Evolutionary conservation across 2,113 vertebrate species (phyloP), one percentile per base, ranked within the genome.

Genomic region (Gasterosteus nipponicus): DNA sequence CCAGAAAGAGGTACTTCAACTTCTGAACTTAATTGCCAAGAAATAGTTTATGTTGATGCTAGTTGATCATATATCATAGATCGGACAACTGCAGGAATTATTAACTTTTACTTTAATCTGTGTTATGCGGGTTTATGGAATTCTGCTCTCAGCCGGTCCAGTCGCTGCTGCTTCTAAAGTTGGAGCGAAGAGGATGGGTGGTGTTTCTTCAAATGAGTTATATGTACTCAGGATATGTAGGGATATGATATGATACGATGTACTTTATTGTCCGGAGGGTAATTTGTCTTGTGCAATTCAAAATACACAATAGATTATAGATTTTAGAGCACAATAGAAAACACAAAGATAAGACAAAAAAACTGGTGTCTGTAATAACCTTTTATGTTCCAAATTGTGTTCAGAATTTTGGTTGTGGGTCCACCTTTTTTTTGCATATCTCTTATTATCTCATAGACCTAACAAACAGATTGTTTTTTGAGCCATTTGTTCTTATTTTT

Each of bases 331-430:
- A 26, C 22, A 26, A 26, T 26, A 26, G 22, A 26, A 26, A 26
- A 4, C 41, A 42, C 41, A 42, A 42, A 42, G 41, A 42, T 42
- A 42, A 42, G 41, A 42, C 41, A 42, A 54, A 54, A 54, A 6
- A 54, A 14, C 14, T 44, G 35, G 10, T 61, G 19, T 62, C 38
- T 26, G 59, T 41, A 11, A 14, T 41, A 41, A 61, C 16, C 29
- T 16, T 33, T 60, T 18, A 47, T 12, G 15, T 38, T 56, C 11
- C 38, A 49, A 4, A 26, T 4, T 44, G 53, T 58, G 15, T 38
- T 71, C 7, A 16, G 7, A 16, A 22, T 38, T 29, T 6, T 67
- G 77, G 70, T 68, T 63, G n/a, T 62, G 63, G 29, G 29, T 44
- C 9, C 10, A 61, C 0, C 10, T 7, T 60, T 44, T 41, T 49